Conservation (phyloP, 1,140 invertebrate species). For the Littorina saxatilis region DNA sequence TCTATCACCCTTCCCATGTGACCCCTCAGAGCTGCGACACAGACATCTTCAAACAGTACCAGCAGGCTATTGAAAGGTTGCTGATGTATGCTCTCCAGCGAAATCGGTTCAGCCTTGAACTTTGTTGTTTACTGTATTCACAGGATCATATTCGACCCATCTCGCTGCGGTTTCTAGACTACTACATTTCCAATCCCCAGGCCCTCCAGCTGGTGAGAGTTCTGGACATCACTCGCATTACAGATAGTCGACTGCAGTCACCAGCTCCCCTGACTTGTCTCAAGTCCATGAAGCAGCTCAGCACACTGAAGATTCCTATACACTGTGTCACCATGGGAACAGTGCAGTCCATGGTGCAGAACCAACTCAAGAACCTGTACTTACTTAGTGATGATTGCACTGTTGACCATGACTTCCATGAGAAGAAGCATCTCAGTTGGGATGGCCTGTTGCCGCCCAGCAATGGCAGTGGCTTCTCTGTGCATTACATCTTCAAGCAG, state of each 20-base stretch:
- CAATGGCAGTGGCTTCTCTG: conserved; percentile 3
- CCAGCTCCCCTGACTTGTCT: neutral
- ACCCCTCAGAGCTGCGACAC: conserved; percentile 26
- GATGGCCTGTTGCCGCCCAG: neutral
- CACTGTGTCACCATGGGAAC: conserved; percentile 21
- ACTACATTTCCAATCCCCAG: conserved; percentile 29
- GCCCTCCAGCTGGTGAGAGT: conserved; percentile 19
- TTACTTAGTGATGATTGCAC: conserved; percentile 32
- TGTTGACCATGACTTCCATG: conserved; percentile 4
- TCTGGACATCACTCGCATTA: conserved; percentile 20
- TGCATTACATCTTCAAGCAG: conserved; percentile 35
- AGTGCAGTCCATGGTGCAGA: conserved; percentile 12
- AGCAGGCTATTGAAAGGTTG: conserved; percentile 29
- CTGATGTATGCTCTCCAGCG: conserved; percentile 9
- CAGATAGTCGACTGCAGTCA: conserved; percentile 11
- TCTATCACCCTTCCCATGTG: conserved; percentile 34
- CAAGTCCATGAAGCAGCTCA: neutral
- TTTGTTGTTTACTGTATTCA: conserved; percentile 29
- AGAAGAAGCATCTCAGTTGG: conserved; percentile 6
- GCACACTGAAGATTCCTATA: conserved; percentile 23
- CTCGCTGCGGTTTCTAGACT: conserved; percentile 31
- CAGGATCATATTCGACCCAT: conserved; percentile 31
- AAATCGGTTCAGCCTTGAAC: conserved; percentile 17
- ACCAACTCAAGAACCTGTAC: conserved; percentile 17
- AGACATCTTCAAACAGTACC: conserved; percentile 31